Evolutionary conservation across 1,140 invertebrate species (phyloP).

Genomic region (Uloborus diversus): DNA sequence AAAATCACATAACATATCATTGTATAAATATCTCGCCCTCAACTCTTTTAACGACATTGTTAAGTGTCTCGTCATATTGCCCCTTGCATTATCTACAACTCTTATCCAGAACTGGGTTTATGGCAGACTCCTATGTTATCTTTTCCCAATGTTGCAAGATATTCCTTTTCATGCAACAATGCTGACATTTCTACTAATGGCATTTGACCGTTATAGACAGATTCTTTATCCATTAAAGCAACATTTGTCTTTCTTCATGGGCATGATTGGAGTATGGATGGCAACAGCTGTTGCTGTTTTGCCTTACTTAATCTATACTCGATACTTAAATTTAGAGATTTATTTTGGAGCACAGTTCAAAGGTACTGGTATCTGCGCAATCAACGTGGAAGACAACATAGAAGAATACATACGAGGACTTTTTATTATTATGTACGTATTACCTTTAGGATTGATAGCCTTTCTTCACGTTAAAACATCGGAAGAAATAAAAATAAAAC

Average conservation of each 20-base stretch:
- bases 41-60: constrained; percentile 75
- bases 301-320: constrained; percentile 78
- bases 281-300: constrained; percentile 75
- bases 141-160: constrained; percentile 79
- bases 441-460: constrained; percentile 72
- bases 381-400: constrained; percentile 64
- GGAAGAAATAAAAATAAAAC: constrained; percentile 71
- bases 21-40: constrained; percentile 75
- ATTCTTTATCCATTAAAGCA: constrained; percentile 73
- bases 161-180: constrained; percentile 76
- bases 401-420: constrained; percentile 66
- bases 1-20: constrained; percentile 73
- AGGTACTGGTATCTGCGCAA: constrained; percentile 64
- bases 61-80: constrained; percentile 75
- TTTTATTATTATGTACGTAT: constrained; percentile 72
- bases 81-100: constrained; percentile 74
- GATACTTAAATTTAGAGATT: constrained; percentile 75
- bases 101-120: constrained; percentile 79
- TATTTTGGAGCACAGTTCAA: constrained; percentile 60
- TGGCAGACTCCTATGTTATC: constrained; percentile 78
- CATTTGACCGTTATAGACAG: constrained; percentile 74
- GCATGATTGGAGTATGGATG: constrained; percentile 75
- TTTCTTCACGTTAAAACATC: constrained; percentile 73
- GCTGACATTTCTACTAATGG: constrained; percentile 76
- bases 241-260: constrained; percentile 73